Conservation (phyloP, 2,797 vertebrate genomes). For the Lophotriccus pileatus region DNA sequence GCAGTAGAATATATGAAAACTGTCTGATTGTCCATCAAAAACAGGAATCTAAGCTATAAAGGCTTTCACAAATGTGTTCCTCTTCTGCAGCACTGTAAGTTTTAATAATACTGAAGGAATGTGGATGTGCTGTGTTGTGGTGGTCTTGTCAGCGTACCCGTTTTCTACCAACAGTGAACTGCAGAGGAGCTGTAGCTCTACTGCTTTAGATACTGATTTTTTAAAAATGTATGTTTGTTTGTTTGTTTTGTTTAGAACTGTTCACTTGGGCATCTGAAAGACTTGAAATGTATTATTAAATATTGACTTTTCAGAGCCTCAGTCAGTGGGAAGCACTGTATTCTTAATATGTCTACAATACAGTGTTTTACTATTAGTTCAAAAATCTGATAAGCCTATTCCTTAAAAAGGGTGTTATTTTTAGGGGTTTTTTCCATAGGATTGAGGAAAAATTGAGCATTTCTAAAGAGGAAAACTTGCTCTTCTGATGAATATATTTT, state of each 20-base stretch:
- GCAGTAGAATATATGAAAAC: background rate
- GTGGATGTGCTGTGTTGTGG: background rate
- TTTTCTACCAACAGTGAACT: background rate
- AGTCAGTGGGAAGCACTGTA: background rate
- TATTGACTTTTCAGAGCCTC: background rate
- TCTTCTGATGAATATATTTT: background rate
- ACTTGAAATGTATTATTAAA: background rate
- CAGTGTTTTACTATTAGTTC: background rate
- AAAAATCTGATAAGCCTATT: background rate
- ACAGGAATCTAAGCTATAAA: background rate
- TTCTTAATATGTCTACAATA: background rate
- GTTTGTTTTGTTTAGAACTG: background rate
- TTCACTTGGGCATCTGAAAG: background rate
- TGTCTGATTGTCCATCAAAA: background rate
- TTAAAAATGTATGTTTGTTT: background rate
- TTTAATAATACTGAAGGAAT: background rate
- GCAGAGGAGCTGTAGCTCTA: background rate
- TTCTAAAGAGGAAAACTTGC: background rate
- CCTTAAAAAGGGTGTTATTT: background rate
- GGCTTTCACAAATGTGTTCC: background rate
- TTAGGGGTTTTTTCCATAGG: background rate
- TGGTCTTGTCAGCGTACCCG: background rate
- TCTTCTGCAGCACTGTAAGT: background rate
- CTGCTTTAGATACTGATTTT: background rate
- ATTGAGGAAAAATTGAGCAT: background rate